Base-by-base conservation (phyloP, 2,113 vertebrate species). In the Cebus imitator region DNA sequence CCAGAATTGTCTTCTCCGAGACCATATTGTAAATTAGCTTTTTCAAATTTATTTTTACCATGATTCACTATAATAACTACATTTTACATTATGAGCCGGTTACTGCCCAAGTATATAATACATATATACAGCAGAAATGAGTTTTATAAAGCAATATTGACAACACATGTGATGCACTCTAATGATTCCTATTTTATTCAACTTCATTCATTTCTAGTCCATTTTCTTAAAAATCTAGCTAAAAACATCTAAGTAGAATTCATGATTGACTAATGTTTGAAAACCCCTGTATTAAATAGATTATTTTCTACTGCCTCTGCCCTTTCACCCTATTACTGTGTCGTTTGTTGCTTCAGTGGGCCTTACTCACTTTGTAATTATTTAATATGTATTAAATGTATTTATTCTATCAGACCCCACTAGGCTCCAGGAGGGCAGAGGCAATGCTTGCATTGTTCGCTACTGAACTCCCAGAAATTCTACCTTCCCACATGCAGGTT, bases 31-130 rank as follows among this genome's bases (percentile, higher is more conserved):
- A 4, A 87, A n/a, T n/a, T 55, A 50, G 21, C 64, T 87, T 87
- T 87, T 88, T 94, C 94, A 92, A 76, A 55, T 40, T 57, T 64
- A 55, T 61, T 82, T 87, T 87, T 75, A 64, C 76, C 84, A 88
- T 10, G 3, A 35, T 58, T 37, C 25, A 70, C 35, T 68, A 11
- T 68, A 92, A 83, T 78, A 11, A 37, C 55, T 61, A 11, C 9
- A 27, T 83, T 83, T 78, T 78, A 48, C 27, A 78, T 68, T 43
- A 32, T 76, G 27, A 92, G 4, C 40, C 79, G 48, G 35, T 40
- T 50, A 58, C 2, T 16, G 25, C 18, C 16, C 21, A 83, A 87
- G 73, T 37, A 66, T 27, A 16, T 17, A 17, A 64, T 40, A 6
- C 18, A 73, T 27, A n/a, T 16, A 5, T 3, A 25, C 37, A 68